Conservation (phyloP, 2,113 vertebrate genomes). For the Picathartes gymnocephalus region DNA sequence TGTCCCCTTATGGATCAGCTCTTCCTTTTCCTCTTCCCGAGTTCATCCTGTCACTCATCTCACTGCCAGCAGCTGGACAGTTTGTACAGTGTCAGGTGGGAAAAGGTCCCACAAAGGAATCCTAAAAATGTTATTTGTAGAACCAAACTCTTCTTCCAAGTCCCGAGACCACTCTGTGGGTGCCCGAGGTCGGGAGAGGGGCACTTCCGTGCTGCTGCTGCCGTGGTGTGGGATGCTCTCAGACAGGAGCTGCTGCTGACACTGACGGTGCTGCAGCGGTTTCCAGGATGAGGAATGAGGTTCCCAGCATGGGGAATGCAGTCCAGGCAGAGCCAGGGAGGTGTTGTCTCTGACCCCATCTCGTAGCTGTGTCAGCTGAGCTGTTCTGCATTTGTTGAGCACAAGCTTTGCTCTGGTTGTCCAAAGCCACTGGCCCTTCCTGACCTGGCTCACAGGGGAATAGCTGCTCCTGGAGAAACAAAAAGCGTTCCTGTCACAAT, state of each 20-base stretch:
- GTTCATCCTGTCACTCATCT: neutral
- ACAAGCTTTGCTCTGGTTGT: neutral
- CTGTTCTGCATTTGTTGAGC: neutral
- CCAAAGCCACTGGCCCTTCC: neutral
- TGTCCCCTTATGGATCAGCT: neutral
- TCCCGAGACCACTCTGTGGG: fast-evolving
- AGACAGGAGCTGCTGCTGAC: neutral
- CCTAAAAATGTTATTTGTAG: neutral
- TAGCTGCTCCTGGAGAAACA: neutral
- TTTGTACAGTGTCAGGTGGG: neutral
- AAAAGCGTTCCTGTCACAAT: neutral
- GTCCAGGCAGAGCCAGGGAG: neutral
- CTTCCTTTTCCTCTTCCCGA: neutral
- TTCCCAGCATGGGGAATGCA: neutral
- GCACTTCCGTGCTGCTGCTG: neutral
- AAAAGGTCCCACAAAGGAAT: neutral
- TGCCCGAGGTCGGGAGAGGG: neutral
- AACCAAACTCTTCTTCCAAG: neutral
- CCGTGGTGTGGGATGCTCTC: fast-evolving
- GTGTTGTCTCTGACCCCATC: fast-evolving
- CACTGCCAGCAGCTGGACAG: neutral
- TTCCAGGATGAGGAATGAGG: no score
- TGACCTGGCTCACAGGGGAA: neutral
- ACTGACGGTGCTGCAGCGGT: neutral
- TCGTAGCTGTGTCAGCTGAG: neutral